Evolutionary conservation across 2,113 vertebrate genomes (phyloP).

Genomic region (Ciconia boyciana): DNA sequence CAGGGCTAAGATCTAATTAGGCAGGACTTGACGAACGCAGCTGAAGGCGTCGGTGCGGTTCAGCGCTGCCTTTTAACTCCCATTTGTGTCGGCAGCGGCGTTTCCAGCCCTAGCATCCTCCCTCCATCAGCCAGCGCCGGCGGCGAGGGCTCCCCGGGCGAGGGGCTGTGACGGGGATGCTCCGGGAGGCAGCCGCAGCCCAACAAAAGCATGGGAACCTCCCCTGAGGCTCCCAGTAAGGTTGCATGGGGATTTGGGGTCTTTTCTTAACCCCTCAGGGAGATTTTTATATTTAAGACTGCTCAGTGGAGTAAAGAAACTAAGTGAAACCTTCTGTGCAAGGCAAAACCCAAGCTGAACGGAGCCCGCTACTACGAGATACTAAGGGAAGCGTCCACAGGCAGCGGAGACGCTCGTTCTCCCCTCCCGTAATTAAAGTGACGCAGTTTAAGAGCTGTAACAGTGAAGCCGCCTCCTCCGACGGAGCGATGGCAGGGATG

Average conservation of each 20-base stretch:
- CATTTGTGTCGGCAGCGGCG: accelerated
- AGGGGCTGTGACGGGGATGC: neutral
- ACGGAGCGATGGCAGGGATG: neutral
- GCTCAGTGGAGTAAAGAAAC: neutral
- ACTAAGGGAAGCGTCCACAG: no score
- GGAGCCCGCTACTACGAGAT: no score
- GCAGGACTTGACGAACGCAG: neutral
- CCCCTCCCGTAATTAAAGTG: neutral
- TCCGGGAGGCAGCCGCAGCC: neutral
- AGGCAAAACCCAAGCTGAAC: neutral
- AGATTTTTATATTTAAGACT: neutral
- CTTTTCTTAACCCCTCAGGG: neutral
- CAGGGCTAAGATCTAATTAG: neutral
- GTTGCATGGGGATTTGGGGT: accelerated
- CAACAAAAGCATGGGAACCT: neutral
- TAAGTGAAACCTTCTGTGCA: accelerated
- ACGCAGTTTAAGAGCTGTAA: no score
- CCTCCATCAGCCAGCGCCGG: neutral
- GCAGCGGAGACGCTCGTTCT: neutral
- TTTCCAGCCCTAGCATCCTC: neutral
- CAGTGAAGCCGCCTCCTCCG: neutral
- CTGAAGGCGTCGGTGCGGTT: accelerated
- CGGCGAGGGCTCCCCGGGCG: no score
- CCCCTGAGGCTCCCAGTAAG: neutral
- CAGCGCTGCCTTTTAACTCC: neutral